These are phyloP conservation scores for Solenodon paradoxus DNA, from an alignment of 2,113 vertebrate species.

Conservation along the genomic window DNA sequence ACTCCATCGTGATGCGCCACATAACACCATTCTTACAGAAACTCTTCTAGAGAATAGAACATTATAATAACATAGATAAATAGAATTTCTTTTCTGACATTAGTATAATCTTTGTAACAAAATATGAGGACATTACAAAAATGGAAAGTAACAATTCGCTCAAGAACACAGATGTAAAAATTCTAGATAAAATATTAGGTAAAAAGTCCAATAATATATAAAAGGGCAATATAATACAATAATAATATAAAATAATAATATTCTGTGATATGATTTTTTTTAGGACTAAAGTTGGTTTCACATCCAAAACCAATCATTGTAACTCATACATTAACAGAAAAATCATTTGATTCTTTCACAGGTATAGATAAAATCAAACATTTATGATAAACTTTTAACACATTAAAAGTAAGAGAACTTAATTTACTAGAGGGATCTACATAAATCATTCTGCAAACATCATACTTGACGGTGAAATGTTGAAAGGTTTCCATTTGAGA, in stretches of 20 bases:
- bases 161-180: conserved; percentile 28
- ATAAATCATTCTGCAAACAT: neutral
- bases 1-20: too few relatives aligned
- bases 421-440: neutral
- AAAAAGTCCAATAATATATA: neutral
- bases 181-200: neutral
- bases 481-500: neutral
- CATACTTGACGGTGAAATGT: neutral
- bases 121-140: conserved; percentile 4
- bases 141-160: neutral
- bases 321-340: conserved; percentile 35
- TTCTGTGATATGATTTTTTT: too few relatives aligned
- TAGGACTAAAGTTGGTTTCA: conserved; percentile 30
- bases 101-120: conserved; percentile 40
- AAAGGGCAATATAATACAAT: neutral
- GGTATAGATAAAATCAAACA: conserved; percentile 10
- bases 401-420: conserved; percentile 14
- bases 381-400: neutral
- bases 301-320: neutral
- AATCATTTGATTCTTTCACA: neutral
- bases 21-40: neutral
- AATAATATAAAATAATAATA: too few relatives aligned
- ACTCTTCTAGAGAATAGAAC: neutral
- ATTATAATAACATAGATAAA: too few relatives aligned
- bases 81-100: conserved; percentile 30